Conservation (phyloP, 1,140 invertebrate species). For the Parasteatoda tepidariorum region DNA sequence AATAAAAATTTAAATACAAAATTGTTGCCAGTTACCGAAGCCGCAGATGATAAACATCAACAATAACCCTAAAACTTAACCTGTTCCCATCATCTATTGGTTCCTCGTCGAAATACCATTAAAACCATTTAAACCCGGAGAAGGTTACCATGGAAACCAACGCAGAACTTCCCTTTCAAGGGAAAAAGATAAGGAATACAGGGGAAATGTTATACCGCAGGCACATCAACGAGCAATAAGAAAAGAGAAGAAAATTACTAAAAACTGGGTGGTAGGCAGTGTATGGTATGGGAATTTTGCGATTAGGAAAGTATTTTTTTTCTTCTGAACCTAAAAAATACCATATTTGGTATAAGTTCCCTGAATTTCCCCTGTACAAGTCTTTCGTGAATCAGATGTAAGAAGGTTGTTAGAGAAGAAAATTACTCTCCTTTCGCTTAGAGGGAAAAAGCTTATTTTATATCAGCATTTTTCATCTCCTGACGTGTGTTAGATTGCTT, state of each 20-base stretch:
- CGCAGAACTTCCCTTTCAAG: background rate
- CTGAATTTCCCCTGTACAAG: background rate
- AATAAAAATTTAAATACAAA: no score
- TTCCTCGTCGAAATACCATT: background rate
- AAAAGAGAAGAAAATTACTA: background rate
- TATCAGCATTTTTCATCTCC: slow-evolving; percentile 7
- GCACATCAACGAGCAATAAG: background rate
- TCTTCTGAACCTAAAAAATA: slow-evolving; percentile 1
- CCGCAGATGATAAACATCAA: background rate
- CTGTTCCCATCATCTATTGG: background rate
- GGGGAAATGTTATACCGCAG: background rate
- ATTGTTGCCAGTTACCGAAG: no score
- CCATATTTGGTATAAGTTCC: slow-evolving; percentile 15
- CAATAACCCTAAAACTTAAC: background rate
- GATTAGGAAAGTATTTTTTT: slow-evolving; percentile 21
- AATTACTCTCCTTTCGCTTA: slow-evolving; percentile 20
- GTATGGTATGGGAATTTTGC: slow-evolving; percentile 3
- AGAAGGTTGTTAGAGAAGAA: background rate
- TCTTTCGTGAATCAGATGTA: slow-evolving; percentile 1
- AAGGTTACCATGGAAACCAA: background rate
- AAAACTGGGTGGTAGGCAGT: background rate
- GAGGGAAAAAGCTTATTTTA: background rate
- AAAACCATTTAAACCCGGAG: background rate
- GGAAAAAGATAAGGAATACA: slow-evolving; percentile 12
- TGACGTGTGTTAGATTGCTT: background rate